Base-by-base conservation (phyloP, 2,888 invertebrate genomes). In the Tetanocera ferruginea region DNA sequence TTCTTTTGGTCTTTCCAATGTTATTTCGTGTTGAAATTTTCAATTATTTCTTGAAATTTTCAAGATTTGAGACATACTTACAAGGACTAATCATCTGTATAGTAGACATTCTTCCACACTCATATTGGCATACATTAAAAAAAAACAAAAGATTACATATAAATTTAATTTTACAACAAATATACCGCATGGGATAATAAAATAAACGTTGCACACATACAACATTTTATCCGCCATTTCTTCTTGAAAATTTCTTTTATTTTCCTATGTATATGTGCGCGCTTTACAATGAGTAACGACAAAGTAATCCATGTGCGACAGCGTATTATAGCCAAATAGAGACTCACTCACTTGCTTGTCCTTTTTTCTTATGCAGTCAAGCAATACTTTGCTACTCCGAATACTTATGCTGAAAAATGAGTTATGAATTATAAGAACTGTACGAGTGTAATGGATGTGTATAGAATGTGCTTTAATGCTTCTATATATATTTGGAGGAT, bases 251-350 rank as follows among this genome's bases (percentile, higher is more conserved):
- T 5, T 19, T 2, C 57, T 62, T 62, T 62, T 3, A 34, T 67
- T 37, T 8, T 37, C 1, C 23, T 66, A 5, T 34, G 34, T n/a
- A 23, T 67, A 9, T 67, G 37, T 67, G n/a, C 31, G 19, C 23
- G n/a, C 14, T 17, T 23, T 51, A 11, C 23, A 6, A 69, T 69
- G 69, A 69, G 28, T 49, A 69, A 69, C 69, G 69, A 25, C 51
- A 51, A 69, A 69, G 69, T 69, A 69, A 69, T 69, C 69, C 69
- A 51, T 51, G 69, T 69, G 69, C 69, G 25, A 69, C 69, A 69
- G 69, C 69, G 51, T 51, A 69, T 51, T 69, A 69, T 49, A 69
- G 69, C 23, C 69, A 69, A 69, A 69, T 69, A 28, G 23, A 69
- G n/a, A n/a, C 66, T 66, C 69, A 3, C 67, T 34, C 23, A 51